Evolutionary conservation across 2,113 vertebrate species (phyloP), one percentile per base, ranked within the genome.

Genomic region (Trachemys scripta): DNA sequence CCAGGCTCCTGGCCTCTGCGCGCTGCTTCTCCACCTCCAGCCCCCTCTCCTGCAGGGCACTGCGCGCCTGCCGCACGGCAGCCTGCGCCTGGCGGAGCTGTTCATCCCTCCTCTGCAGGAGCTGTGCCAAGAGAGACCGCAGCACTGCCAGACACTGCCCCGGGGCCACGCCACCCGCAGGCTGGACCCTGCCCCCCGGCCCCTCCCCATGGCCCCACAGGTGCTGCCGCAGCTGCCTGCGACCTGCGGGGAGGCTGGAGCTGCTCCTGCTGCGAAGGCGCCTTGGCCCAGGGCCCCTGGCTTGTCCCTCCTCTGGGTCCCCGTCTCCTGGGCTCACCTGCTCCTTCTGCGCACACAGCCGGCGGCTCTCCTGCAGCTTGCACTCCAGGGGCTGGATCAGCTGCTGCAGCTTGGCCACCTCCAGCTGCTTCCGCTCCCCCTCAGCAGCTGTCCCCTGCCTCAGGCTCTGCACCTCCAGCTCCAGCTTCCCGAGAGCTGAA

Each of bases 401-500:
- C 53, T 96, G 88, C 90, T 98, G 93, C 90, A 96, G 76, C 69
- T 90, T 49, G 56, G 92, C 82, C 11, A 83, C 84, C 82, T 98
- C 97, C 87, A 90, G 96, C 82, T 98, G 97, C 85, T 98, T 97
- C 87, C 88, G 95, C 59, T 96, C 97, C 8, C 91, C 78, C 57
- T 97, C 95, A 5, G 92, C 92, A 9, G 96, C 94, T 2, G 96
- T 94, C 86, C 98, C 97, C 22, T 92, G 96, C 49, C 97, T 87
- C 69, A 98, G 94, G 35, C 65, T n/a, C 11, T 96, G 97, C 75
- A 97, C 81, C 51, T 96, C 97, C 90, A 97, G 93, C 94, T 98
- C 96, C 89, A 98, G 94, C 35, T 94, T 96, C 79, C 97, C 96
- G 90, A 98, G 57, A 84, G 98, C 98, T 98, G 62, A 13, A 9